Conservation (phyloP, 2,797 vertebrate species). For the Parauchenoglanis ngamensis region DNA sequence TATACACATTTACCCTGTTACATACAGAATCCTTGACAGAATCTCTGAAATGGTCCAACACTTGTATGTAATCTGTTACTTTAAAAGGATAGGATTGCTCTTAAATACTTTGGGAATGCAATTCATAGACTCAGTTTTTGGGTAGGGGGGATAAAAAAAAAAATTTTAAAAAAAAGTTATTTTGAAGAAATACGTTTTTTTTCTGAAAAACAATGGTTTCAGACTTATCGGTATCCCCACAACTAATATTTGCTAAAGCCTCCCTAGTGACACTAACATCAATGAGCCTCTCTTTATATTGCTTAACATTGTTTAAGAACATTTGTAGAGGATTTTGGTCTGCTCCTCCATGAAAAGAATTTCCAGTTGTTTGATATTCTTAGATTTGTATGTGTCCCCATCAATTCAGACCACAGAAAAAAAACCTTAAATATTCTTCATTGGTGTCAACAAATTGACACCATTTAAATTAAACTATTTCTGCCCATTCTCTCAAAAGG, state of each 20-base stretch:
- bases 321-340: neutral
- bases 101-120: neutral
- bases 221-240: neutral
- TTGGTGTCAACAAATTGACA: neutral
- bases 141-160: neutral
- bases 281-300: neutral
- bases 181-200: neutral
- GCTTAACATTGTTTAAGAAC: neutral
- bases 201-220: neutral
- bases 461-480: neutral
- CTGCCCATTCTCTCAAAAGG: neutral
- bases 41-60: slow-evolving; percentile 38
- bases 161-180: neutral
- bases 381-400: neutral
- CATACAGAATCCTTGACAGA: slow-evolving; percentile 19
- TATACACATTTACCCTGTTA: too few species aligned
- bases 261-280: neutral
- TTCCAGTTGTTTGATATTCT: neutral
- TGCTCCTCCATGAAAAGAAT: neutral
- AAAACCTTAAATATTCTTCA: neutral
- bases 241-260: neutral
- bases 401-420: neutral
- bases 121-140: neutral
- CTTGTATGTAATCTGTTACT: slow-evolving; percentile 27
- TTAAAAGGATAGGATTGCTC: neutral